Base-by-base conservation (phyloP, 2,888 invertebrate genomes). In the Zygaena filipendulae region DNA sequence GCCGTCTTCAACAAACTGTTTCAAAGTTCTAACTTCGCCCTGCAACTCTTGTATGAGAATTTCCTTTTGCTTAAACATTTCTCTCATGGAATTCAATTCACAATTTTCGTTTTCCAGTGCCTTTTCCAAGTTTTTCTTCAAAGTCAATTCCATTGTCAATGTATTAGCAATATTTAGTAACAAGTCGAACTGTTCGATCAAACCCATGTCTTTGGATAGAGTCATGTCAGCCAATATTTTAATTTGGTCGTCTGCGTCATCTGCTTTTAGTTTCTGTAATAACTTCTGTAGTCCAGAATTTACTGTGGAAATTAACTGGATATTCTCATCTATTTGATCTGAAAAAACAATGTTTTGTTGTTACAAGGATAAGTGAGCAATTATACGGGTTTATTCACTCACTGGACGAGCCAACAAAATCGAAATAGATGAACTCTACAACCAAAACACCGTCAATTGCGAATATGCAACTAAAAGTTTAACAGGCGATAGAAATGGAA, bases 11-110 rank as follows among this genome's bases (percentile, higher is more conserved):
- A 53, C 23, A 10, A 36, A 27, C 33, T 55, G 50, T 25, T 55
- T 42, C 3, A 64, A 31, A 11, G 34, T 39, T 16, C 52, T 51
- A 4, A 54, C 33, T 25, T 64, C 54, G 0, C 36, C 42, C 31
- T 58, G 42, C 2, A 56, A 26, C 21, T 50, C 41, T 13, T 39
- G 33, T 23, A 59, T 35, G 29, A 47, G 39, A 5, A 34, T 32
- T 21, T 63, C 56, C 30, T 59, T 59, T 25, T 51, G 41, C 16
- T 52, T 45, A 3, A 56, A 29, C n/a, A 41, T 36, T 2, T 50
- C 43, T 28, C 41, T 45, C 21, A 58, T 29, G 11, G 54, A 49
- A 12, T 30, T 36, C 3, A 52, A 23, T 7, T 43, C 39, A 1
- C 29, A 35, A 25, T 47, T 50, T 30, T 51, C 50, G 12, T 52